Conservation (phyloP, 1,140 invertebrate species). For the Drosophila orena region DNA sequence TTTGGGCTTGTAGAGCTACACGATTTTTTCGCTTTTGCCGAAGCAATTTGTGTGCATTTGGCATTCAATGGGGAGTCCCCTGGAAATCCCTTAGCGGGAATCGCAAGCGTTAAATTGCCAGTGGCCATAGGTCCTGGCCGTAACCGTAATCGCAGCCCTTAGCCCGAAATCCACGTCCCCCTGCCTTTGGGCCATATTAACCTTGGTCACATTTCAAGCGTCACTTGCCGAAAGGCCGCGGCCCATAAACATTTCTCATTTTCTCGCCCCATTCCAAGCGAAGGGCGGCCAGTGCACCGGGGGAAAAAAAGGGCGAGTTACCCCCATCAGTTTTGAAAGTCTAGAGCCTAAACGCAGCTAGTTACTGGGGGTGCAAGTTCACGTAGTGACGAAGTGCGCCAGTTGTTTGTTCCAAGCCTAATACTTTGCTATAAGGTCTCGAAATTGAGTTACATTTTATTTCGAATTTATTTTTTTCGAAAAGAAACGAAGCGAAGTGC, state of each 20-base stretch:
- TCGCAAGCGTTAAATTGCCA: slow-evolving; percentile 80
- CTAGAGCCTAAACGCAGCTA: no score
- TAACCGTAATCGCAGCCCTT: slow-evolving; percentile 16
- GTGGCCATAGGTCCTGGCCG: slow-evolving; percentile 48
- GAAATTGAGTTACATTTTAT: neutral
- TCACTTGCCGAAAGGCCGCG: slow-evolving; percentile 57
- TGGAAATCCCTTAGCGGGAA: slow-evolving; percentile 66
- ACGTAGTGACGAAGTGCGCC: no score
- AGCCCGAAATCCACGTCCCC: slow-evolving; percentile 13
- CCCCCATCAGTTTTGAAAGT: no score
- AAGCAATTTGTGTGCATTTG: slow-evolving; percentile 78
- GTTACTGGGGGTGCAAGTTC: no score
- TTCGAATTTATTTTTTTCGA: no score
- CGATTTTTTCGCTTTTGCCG: slow-evolving; percentile 46
- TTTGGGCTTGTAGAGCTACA: slow-evolving; percentile 25
- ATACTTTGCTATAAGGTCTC: no score
- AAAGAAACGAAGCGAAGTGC: neutral
- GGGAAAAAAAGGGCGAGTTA: neutral
- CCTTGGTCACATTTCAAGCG: slow-evolving; percentile 59
- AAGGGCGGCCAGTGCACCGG: slow-evolving; percentile 1
- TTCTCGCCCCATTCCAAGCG: neutral
- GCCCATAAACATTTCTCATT: slow-evolving; percentile 49
- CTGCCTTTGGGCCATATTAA: slow-evolving; percentile 44
- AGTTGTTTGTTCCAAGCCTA: no score
- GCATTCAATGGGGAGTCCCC: slow-evolving; percentile 64